Evolutionary conservation across 2,888 invertebrate genomes (phyloP), one percentile per base, ranked within the genome.

Genomic region (Drosophila paramelanica): DNA sequence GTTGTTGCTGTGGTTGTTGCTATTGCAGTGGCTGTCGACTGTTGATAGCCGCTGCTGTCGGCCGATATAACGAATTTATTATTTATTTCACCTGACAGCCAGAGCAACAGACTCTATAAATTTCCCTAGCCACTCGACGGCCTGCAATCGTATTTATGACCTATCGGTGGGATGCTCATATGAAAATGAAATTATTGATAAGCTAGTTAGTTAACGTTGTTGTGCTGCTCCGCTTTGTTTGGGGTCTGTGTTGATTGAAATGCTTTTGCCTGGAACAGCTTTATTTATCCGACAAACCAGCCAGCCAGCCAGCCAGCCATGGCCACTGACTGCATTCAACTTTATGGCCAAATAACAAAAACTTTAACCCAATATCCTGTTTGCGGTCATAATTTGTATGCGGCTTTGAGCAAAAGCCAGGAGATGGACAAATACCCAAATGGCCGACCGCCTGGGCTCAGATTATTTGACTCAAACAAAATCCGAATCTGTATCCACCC

Each of bases 71-170:
- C 92, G 90, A 91, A 91, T 92, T 91, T 91, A 91, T 91, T 91
- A 91, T 91, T 92, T 91, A 91, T 92, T 92, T 91, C 92, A 92
- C 91, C 92, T 91, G 91, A 92, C 91, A 92, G 90, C 88, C 82
- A 85, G 81, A 80, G 87, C 91, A 91, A 88, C 90, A 91, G 89
- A 91, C 88, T 89, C 91, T 84, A 90, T 91, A 90, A 91, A 90
- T 90, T 90, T 90, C 79, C 71, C 89, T 87, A 89, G 88, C 87
- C 81, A 67, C 61, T 77, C 71, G 68, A 39, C 66, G 55, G 46
- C n/a, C 38, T 58, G 60, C 56, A 66, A 51, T 70, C 81, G 62
- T 79, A 79, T 77, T 77, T 77, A 77, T 72, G 80, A 59, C 53
- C 77, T 67, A 79, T 67, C 72, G 67, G 64, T 17, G 64, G 55